These are phyloP conservation scores for Reinhardtius hippoglossoides DNA, from an alignment of 2,113 vertebrate genomes.

Conservation along the genomic window DNA sequence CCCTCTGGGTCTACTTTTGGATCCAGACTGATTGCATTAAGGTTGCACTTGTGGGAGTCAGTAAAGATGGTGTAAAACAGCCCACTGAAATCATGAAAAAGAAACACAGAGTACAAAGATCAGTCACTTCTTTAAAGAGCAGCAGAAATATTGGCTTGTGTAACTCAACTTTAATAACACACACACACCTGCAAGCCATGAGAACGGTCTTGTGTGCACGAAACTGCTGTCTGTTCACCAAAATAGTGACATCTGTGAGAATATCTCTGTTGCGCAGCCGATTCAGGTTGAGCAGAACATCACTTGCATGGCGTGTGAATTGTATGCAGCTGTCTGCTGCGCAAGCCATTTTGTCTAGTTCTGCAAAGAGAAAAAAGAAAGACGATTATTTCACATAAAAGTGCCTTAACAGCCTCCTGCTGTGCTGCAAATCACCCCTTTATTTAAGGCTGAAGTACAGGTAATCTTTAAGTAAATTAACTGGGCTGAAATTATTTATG, in stretches of 20 bases:
- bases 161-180: neutral
- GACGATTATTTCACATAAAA: slow-evolving; percentile 17
- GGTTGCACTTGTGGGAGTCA: slow-evolving; percentile 96
- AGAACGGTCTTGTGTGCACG: slow-evolving; percentile 98
- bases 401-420: no score
- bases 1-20: slow-evolving; percentile 97
- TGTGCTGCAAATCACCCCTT: neutral
- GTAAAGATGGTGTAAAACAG: slow-evolving; percentile 99
- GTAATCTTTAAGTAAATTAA: neutral
- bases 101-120: slow-evolving; percentile 13
- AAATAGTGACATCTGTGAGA: slow-evolving; percentile 94
- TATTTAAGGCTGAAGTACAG: neutral
- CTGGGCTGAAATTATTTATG: slow-evolving; percentile 21
- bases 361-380: slow-evolving; percentile 34
- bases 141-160: neutral
- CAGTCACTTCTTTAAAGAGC: slow-evolving; percentile 29
- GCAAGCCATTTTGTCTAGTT: slow-evolving; percentile 91
- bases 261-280: slow-evolving; percentile 95
- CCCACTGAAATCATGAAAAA: slow-evolving; percentile 82
- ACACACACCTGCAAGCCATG: slow-evolving; percentile 97
- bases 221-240: slow-evolving; percentile 96
- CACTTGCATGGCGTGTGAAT: slow-evolving; percentile 96
- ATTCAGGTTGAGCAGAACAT: slow-evolving; percentile 97
- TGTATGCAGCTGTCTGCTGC: slow-evolving; percentile 98
- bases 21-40: slow-evolving; percentile 94